Base-by-base conservation (phyloP, 1,140 invertebrate species). In the Drosophila quadrilineata region DNA sequence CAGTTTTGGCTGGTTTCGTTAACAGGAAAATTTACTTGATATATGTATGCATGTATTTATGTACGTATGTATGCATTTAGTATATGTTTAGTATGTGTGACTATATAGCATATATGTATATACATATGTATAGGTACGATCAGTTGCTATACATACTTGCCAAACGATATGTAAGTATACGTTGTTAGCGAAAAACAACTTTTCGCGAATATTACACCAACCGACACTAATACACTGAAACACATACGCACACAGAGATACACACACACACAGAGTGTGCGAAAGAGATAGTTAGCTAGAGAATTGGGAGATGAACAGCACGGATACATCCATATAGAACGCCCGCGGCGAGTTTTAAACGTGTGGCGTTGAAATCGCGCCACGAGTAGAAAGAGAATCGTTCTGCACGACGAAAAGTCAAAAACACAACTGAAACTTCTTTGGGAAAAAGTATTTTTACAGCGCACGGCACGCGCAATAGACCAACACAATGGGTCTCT, bases 391-490 rank as follows among this genome's bases (percentile, higher is more conserved):
- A 48, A 63, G 48, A 76, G 77, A 82, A 82, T 77, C 60, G 77
- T 82, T 82, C 77, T 82, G 77, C 73, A 74, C 77, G 79, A 65
- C 77, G 79, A 84, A 82, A 71, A 82, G 77, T 77, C 77, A 84
- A 82, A 82, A 82, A 84, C 77, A 70, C 77, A 82, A 82, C 79
- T 82, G 77, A 84, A 73, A 77, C 77, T 77, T 84, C 77, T 77
- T 77, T 70, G 77, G 76, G 77, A 68, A 82, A 82, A 82, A 84
- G 69, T 82, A 77, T 84, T 82, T 75, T 82, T 76, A 82, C 76
- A 75, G 74, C 76, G 64, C 73, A 29, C 38, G 75, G 77, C 77
- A 84, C 77, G 77, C 77, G 77, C 77, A 82, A 82, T 82, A 82
- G 77, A 82, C 79, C 60, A 82, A 71, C 59, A n/a, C n/a, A 77